Conservation (phyloP, 2,797 vertebrate genomes). For the Rhodeus uyekii region DNA sequence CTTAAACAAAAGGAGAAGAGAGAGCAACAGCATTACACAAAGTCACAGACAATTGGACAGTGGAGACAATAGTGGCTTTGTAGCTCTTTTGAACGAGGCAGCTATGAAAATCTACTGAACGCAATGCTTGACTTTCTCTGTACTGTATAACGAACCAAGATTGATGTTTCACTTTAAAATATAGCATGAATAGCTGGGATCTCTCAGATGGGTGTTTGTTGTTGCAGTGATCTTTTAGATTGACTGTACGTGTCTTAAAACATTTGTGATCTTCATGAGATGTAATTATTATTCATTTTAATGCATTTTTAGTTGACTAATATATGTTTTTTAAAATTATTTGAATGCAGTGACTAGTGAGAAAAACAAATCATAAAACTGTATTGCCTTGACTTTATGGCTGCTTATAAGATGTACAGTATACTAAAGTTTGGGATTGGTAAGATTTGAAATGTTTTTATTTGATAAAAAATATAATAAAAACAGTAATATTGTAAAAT, state of each 20-base stretch:
- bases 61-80: constrained; percentile 29
- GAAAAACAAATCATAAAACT: neutral
- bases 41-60: constrained; percentile 39
- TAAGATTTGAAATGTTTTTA: neutral
- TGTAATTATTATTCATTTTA: constrained; percentile 10
- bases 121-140: constrained; percentile 40
- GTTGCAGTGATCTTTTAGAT: constrained; percentile 51
- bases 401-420: neutral
- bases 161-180: neutral
- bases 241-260: neutral
- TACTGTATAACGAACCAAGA: constrained; percentile 62
- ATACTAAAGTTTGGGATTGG: neutral
- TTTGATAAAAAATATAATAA: neutral
- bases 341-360: neutral
- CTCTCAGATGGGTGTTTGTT: constrained; percentile 28
- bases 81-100: constrained; percentile 63
- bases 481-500: neutral
- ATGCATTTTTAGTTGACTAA: neutral
- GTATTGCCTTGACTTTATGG: neutral
- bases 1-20: constrained; percentile 80
- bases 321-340: neutral
- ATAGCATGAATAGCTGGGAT: constrained; percentile 11
- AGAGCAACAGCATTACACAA: constrained; percentile 38
- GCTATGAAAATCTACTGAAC: constrained; percentile 59
- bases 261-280: neutral